These are phyloP conservation scores for Trachurus trachurus DNA, from an alignment of 2,797 vertebrate species.

Conservation along the genomic window DNA sequence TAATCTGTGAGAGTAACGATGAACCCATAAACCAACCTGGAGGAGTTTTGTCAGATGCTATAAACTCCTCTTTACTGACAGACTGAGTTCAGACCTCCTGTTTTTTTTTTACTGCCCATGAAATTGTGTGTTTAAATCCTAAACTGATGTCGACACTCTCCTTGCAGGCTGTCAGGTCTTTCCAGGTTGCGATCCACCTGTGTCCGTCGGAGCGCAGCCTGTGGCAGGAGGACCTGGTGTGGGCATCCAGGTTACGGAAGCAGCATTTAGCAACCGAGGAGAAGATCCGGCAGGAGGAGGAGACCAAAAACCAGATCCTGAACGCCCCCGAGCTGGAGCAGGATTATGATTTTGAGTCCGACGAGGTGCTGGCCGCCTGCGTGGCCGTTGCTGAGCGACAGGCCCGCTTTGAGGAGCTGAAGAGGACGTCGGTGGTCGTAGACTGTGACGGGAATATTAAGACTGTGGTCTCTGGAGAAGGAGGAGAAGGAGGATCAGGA, in stretches of 20 bases:
- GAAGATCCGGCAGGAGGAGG: slow-evolving; percentile 77
- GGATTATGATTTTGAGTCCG: slow-evolving; percentile 98
- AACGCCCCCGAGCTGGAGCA: slow-evolving; percentile 87
- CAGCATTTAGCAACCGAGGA: slow-evolving; percentile 83
- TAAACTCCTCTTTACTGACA: background rate
- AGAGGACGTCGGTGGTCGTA: slow-evolving; percentile 85
- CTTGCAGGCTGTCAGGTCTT: slow-evolving; percentile 83
- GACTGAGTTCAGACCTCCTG: background rate
- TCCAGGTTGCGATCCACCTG: slow-evolving; percentile 93
- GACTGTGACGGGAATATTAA: slow-evolving; percentile 77
- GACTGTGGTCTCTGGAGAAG: slow-evolving; percentile 55
- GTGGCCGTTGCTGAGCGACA: slow-evolving; percentile 93
- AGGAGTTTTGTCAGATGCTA: background rate
- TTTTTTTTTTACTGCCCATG: background rate
- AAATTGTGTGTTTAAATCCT: slow-evolving; percentile 16
- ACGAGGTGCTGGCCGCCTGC: slow-evolving; percentile 95
- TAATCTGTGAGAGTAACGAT: slow-evolving; percentile 7
- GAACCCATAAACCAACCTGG: background rate
- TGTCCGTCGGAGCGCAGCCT: slow-evolving; percentile 90
- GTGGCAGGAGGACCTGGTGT: slow-evolving; percentile 95
- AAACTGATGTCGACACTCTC: slow-evolving; percentile 19
- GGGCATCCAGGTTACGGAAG: slow-evolving; percentile 89
- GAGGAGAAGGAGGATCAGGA: slow-evolving; percentile 58
- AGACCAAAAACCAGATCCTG: slow-evolving; percentile 69
- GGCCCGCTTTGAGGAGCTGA: slow-evolving; percentile 83